Evolutionary conservation across 92 coral and sea anemone species (phyloP), one percentile per base, ranked within the genome.

Genomic region (Heteractis magnifica): DNA sequence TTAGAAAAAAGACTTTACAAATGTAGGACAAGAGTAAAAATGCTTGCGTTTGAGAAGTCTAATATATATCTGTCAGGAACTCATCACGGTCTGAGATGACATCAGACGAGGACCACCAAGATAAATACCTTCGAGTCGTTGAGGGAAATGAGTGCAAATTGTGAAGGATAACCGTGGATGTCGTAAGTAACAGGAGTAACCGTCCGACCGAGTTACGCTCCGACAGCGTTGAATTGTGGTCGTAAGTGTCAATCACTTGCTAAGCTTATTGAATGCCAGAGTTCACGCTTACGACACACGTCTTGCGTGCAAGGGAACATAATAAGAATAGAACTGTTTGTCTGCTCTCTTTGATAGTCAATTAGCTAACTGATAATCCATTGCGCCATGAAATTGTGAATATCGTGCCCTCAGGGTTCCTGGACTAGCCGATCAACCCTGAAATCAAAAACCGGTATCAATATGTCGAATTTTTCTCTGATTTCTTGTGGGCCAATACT

Each of bases 21-120:
- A 26, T 26, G 73, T 68, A 15, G 49, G 49, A 68, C 26, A 10
- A 11, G 14, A 68, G 26, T 21, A 7, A 68, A 65, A 68, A 26
- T 8, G 73, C 23, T 78, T 48, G 52, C 64, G 75, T 79, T 64
- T 79, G 59, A 60, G 55, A 65, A 65, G 72, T 6, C 83, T 18
- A 62, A 26, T 78, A 20, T 68, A 68, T 79, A 79, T 79, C 83
- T 79, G 23, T 79, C 75, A 79, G 83, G 75, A 44, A 48, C 70
- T 79, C 75, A 5, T 64, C 83, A 51, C 26, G 50, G 23, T 14
- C 21, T 16, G 79, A 52, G 52, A 62, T 79, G 83, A 79, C 83
- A 79, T 79, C 71, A 52, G 58, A 12, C 26, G 6, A 62, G 21
- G 72, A 9, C 51, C 70, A 21, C 51, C 55, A 12, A 59, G 21